Base-by-base conservation (phyloP, 2,888 invertebrate species). In the Scaptomyza cyrtandrae region DNA sequence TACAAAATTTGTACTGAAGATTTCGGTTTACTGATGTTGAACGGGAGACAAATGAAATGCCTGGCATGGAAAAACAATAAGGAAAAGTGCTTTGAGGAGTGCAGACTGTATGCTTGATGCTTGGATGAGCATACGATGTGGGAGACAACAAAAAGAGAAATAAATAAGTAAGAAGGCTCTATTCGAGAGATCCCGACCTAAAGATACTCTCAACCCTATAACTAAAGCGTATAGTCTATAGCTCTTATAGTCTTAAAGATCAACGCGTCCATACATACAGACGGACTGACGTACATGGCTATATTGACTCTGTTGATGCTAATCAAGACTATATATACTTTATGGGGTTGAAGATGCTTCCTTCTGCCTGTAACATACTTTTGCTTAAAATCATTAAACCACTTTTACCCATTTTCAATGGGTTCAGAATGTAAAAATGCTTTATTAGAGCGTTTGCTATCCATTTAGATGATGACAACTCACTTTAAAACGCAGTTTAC, bases 81-180 rank as follows among this genome's bases (percentile, higher is more conserved):
- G 37, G 63, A 66, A 81, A 71, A 83, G 82, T 84, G 80, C 84
- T 79, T 75, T 37, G 31, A 44, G 71, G 56, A 67, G 14, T 57
- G 50, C 48, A 66, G 44, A 14, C 46, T 48, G 19, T 45, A 50
- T 37, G 61, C 49, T 62, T 81, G 61, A 50, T 37, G 61, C 49
- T 62, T 81, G 61, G 35, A 50, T 61, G 53, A 59, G 49, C 56
- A 50, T 50, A 31, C 52, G 60, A 80, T 60, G 59, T 44, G 70
- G 11, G 24, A 29, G 49, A 35, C n/a, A 52, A 41, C 4, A 45
- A 14, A 24, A 19, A 6, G 35, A 44, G 7, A 7, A 16, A 43
- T 44, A 29, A 29, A 1, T 1, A 27, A 46, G 19, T 19, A 19
- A 19, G 19, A 19, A 19, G 19, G 19, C 1, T 19, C 19, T 1